Conservation (phyloP, 2,888 invertebrate genomes). For the Polydesmus complanatus region DNA sequence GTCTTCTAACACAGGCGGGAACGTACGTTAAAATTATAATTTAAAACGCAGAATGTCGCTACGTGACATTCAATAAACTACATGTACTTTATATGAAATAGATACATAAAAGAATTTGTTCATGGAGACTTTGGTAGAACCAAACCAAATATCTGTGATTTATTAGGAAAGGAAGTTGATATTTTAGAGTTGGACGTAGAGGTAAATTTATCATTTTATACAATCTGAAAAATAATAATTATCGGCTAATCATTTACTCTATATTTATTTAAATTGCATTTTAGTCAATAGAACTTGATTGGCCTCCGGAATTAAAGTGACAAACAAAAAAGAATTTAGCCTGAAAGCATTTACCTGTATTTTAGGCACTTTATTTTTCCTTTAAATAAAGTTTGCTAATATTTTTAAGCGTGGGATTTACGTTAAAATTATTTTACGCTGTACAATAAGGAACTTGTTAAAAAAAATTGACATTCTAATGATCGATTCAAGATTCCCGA, state of each 20-base stretch:
- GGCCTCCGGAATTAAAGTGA: conserved; percentile 11
- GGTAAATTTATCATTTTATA: conserved; percentile 24
- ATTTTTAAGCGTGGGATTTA: too few relatives aligned
- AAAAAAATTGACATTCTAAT: too few relatives aligned
- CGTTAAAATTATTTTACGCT: too few relatives aligned
- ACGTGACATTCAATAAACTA: neutral
- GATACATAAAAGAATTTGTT: conserved; percentile 90
- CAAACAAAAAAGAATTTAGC: too few relatives aligned
- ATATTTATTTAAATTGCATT: neutral
- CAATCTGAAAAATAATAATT: too few relatives aligned
- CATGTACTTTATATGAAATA: conserved; percentile 18
- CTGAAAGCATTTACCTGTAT: too few relatives aligned
- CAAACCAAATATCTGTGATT: conserved; percentile 53
- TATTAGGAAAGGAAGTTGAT: conserved; percentile 58
- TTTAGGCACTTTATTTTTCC: neutral
- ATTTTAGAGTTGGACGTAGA: conserved; percentile 85
- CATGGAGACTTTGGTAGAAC: conserved; percentile 92
- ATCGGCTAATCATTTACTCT: neutral
- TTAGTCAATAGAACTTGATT: conserved; percentile 11
- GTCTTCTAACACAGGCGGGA: conserved; percentile 71
- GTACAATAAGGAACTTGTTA: too few relatives aligned
- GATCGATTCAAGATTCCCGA: too few relatives aligned
- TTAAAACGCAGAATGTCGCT: neutral
- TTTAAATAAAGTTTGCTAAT: too few relatives aligned
- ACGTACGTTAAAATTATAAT: conserved; percentile 39